Evolutionary conservation across 92 coral and sea anemone species (phyloP).

Genomic region (Muricea muricata): DNA sequence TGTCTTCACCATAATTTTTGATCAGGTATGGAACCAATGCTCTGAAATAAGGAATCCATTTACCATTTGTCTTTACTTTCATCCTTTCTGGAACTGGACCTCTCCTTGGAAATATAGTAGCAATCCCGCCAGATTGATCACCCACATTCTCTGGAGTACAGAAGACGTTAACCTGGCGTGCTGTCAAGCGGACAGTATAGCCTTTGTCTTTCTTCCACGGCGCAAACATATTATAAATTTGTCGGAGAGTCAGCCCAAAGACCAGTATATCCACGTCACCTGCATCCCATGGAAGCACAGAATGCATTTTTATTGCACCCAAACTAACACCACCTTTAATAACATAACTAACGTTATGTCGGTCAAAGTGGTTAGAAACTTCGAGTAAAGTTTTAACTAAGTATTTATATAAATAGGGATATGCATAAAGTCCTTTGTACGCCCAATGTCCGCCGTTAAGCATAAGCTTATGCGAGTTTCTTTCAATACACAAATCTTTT

Average conservation of each 20-base stretch:
- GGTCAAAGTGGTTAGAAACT: conserved; percentile 35
- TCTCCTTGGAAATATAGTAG: neutral
- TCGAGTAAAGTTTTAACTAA: too few species aligned
- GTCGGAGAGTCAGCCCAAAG: conserved; percentile 3
- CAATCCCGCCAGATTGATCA: conserved; percentile 27
- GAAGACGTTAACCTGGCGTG: conserved; percentile 32
- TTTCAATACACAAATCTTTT: too few species aligned
- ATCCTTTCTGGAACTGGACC: conserved; percentile 34
- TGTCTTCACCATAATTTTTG: neutral
- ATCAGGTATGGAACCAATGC: conserved; percentile 27
- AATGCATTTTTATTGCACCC: conserved; percentile 68
- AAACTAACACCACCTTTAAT: conserved; percentile 58
- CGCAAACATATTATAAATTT: neutral
- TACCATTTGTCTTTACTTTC: too few species aligned
- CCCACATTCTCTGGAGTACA: conserved; percentile 43
- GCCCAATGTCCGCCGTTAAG: too few species aligned
- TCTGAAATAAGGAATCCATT: conserved; percentile 38
- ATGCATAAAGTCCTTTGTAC: too few species aligned
- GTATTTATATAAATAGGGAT: too few species aligned
- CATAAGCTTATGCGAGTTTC: too few species aligned
- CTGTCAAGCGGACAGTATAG: too few species aligned
- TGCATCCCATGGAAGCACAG: conserved; percentile 73
- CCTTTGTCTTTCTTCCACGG: conserved; percentile 25
- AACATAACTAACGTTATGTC: conserved; percentile 39
- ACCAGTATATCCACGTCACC: conserved; percentile 64